Evolutionary conservation across 2,888 invertebrate species (phyloP).

Genomic region (Parochlus steinenii): DNA sequence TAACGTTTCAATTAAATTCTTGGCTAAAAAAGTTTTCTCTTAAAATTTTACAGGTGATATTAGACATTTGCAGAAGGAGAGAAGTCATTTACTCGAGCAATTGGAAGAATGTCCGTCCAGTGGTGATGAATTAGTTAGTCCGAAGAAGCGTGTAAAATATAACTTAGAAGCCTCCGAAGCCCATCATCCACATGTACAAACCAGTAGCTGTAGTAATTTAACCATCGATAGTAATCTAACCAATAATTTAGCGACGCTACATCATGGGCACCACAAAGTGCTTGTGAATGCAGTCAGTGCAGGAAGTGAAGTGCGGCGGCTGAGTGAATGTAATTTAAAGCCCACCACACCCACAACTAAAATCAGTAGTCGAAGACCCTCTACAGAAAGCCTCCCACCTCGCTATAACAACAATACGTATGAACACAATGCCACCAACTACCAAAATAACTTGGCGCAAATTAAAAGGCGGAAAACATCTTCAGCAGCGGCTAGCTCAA

Average conservation of each 20-base stretch:
- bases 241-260: no score
- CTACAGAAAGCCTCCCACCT: slow-evolving; percentile 32
- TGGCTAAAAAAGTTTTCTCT: background rate
- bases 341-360: slow-evolving; percentile 16
- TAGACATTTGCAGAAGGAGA: slow-evolving; percentile 49
- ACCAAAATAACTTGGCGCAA: slow-evolving; percentile 1
- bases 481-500: slow-evolving; percentile 14
- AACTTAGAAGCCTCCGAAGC: slow-evolving; percentile 30
- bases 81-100: slow-evolving; percentile 50
- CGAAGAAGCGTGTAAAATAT: slow-evolving; percentile 48
- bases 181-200: slow-evolving; percentile 3
- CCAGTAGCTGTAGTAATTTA: slow-evolving; percentile 9
- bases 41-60: slow-evolving; percentile 38
- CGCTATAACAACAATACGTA: slow-evolving; percentile 15
- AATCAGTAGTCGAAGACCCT: slow-evolving; percentile 31
- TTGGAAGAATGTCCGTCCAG: slow-evolving; percentile 53
- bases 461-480: slow-evolving; percentile 15
- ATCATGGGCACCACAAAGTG: no score
- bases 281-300: no score
- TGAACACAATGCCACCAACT: slow-evolving; percentile 2
- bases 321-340: slow-evolving; percentile 32
- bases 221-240: no score
- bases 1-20: no score
- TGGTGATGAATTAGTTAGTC: slow-evolving; percentile 47
- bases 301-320: slow-evolving; percentile 33